These are phyloP conservation scores for Troides helena DNA, from an alignment of 2,888 invertebrate species.

Conservation along the genomic window DNA sequence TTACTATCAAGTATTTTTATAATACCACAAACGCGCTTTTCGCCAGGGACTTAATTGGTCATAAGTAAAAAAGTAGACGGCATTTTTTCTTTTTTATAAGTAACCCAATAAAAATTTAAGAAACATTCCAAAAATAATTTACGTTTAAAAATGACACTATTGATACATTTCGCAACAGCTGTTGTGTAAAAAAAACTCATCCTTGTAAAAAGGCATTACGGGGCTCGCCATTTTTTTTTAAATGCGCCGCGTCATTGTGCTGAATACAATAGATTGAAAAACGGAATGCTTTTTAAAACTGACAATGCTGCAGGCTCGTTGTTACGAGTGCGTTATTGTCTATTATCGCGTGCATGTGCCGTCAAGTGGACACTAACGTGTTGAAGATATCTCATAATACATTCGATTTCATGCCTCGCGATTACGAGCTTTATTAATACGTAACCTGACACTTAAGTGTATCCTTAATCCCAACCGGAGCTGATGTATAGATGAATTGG, in stretches of 20 bases:
- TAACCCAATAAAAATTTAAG: neutral
- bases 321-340: constrained; percentile 24
- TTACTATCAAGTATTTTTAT: no score
- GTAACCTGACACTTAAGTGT: constrained; percentile 37
- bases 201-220: constrained; percentile 23
- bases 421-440: constrained; percentile 35
- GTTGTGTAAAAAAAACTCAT: constrained; percentile 24
- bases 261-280: constrained; percentile 23
- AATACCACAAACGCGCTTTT: no score
- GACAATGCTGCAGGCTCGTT: constrained; percentile 24
- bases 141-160: neutral
- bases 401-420: constrained; percentile 38
- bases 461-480: constrained; percentile 12
- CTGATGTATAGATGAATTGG: constrained; percentile 5
- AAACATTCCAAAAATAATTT: neutral
- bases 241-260: constrained; percentile 18
- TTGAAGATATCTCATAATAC: constrained; percentile 27
- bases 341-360: constrained; percentile 22
- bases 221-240: constrained; percentile 1
- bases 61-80: no score
- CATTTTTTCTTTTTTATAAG: no score
- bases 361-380: constrained; percentile 15
- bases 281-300: constrained; percentile 22
- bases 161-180: constrained; percentile 17
- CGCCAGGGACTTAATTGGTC: no score